Base-by-base conservation (phyloP, 2,888 invertebrate species). In the Acrobasis repandana region DNA sequence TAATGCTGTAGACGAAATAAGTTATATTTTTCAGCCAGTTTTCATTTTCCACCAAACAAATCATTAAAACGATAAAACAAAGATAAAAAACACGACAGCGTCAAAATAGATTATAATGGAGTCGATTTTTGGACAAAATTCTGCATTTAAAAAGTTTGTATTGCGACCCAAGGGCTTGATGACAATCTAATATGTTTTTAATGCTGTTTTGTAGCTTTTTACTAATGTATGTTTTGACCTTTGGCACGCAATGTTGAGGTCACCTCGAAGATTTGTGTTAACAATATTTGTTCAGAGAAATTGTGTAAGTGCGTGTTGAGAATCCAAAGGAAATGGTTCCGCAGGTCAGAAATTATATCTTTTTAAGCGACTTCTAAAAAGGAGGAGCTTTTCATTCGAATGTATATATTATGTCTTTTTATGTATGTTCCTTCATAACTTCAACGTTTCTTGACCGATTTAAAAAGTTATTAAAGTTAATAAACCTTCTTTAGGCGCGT, bases 141-240 rank as follows among this genome's bases (percentile, higher is more conserved):
- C 18, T 20, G 43, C 50, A 5, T 9, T 33, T 36, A 15, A 61
- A 58, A 58, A 16, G 36, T 34, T 36, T 49, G n/a, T 54, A 46
- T 59, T 51, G 16, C 20, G 49, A 34, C 46, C 51, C 50, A 18
- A 56, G 56, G 46, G 18, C 60, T 62, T 67, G 63, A 67, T 67
- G 65, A 49, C 56, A 60, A 63, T 63, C 60, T 67, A 65, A 67
- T 67, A 63, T 48, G 61, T 58, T 63, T 65, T 62, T 67, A 65
- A 67, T 67, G 67, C 54, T 62, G 46, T 48, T 49, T 18, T 20
- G 43, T 49, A 14, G 43, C 34, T 61, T 36, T n/a, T 50, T 20
- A 34, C 57, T 43, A 61, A 57, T 57, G 43, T 61, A 11, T 57
- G 34, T 10, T 49, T 20, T 46, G 57, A 61, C 51, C 34, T 56